Conservation (phyloP, 2,888 invertebrate species). For the Cantharis rustica region DNA sequence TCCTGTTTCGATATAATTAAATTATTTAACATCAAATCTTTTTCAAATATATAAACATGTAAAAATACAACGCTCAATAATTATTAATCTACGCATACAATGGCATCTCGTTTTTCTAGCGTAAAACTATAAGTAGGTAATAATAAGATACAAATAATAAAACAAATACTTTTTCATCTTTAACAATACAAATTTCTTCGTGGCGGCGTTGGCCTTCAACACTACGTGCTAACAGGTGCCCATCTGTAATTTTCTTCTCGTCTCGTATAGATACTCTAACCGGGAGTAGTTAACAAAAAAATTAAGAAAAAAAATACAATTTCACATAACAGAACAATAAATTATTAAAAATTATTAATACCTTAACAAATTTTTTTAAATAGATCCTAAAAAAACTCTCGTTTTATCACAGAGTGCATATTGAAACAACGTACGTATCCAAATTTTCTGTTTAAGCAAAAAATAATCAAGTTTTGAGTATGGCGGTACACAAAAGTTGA, state of each 20-base stretch:
- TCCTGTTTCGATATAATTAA: background rate
- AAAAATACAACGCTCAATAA: background rate
- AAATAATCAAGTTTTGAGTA: background rate
- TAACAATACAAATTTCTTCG: background rate
- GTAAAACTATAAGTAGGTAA: background rate
- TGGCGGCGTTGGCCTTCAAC: background rate
- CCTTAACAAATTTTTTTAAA: slow-evolving; percentile 23
- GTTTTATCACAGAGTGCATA: slow-evolving; percentile 12
- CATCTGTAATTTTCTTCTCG: background rate
- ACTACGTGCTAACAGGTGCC: background rate
- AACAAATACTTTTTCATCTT: background rate
- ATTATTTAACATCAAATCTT: background rate
- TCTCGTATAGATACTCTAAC: background rate
- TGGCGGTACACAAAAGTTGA: background rate
- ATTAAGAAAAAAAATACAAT: background rate
- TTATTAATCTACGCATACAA: background rate
- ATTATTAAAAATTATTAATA: slow-evolving; percentile 25
- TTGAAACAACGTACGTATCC: background rate
- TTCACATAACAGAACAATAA: slow-evolving; percentile 24
- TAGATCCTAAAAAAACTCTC: slow-evolving; percentile 22
- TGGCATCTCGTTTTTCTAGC: background rate
- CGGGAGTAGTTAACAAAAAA: background rate
- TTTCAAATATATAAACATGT: background rate
- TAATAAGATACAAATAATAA: background rate
- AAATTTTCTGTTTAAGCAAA: background rate